These are phyloP conservation scores for Agrypnia vestita DNA, from an alignment of 1,140 invertebrate species.

Conservation along the genomic window DNA sequence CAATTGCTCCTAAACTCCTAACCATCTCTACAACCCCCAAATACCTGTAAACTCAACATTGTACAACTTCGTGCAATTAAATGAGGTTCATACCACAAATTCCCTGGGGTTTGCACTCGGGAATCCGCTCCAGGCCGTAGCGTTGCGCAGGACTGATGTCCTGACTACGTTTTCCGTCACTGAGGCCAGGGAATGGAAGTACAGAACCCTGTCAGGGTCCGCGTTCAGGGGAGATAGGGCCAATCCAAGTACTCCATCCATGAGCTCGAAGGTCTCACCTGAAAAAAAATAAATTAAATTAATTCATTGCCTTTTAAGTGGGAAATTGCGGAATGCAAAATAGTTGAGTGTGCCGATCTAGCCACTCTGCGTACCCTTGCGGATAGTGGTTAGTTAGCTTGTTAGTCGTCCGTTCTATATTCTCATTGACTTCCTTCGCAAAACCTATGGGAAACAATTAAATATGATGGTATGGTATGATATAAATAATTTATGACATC, in stretches of 20 bases:
- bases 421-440: neutral
- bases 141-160: slow-evolving; percentile 77
- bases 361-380: too few relatives aligned
- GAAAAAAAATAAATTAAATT: slow-evolving; percentile 54
- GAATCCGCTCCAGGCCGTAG: slow-evolving; percentile 29
- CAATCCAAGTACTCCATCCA: slow-evolving; percentile 83
- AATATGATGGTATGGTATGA: neutral
- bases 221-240: slow-evolving; percentile 75
- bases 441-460: neutral
- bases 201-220: slow-evolving; percentile 76
- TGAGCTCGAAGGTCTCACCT: slow-evolving; percentile 80
- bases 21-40: too few relatives aligned
- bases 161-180: slow-evolving; percentile 79
- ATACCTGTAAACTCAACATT: too few relatives aligned
- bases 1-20: too few relatives aligned
- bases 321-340: neutral
- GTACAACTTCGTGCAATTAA: slow-evolving; percentile 57
- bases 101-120: slow-evolving; percentile 41
- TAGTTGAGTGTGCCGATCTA: too few relatives aligned
- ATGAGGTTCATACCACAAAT: slow-evolving; percentile 41
- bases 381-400: too few relatives aligned
- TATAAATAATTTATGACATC: neutral
- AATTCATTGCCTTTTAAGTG: neutral
- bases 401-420: too few relatives aligned
- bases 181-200: slow-evolving; percentile 84